Evolutionary conservation across 2,888 invertebrate genomes (phyloP), one percentile per base, ranked within the genome.

Genomic region (Junonia oenone): DNA sequence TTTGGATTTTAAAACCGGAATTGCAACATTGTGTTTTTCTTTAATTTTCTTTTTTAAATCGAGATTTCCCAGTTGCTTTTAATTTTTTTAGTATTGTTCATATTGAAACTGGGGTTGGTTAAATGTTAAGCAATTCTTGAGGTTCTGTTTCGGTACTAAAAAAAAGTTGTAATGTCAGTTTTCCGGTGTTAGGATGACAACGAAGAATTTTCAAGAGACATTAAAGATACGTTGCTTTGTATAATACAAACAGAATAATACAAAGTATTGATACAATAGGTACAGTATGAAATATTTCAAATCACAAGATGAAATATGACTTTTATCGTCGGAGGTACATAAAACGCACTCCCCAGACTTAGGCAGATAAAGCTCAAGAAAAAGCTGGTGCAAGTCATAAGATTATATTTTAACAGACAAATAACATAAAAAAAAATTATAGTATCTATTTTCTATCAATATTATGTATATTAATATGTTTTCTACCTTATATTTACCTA

Each of bases 341-440:
- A 53, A 53, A 53, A 53, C 38, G 33, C 53, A 53, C 52, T 53
- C 51, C 22, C 33, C 45, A 37, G 37, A 45, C 45, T 29, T 19
- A 17, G 35, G 38, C 38, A 15, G 15, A 29, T 29, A 38, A 53
- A 53, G 13, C 31, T 38, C 9, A 13, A 26, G 14, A 2, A 13
- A n/a, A n/a, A n/a, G 9, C 2, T 38, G 46, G 38, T 38, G 13
- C 38, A 53, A 53, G 52, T 29, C 45, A 46, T n/a, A n/a, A n/a
- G n/a, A n/a, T n/a, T n/a, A n/a, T n/a, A n/a, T n/a, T n/a, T n/a
- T n/a, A n/a, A n/a, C n/a, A n/a, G n/a, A n/a, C n/a, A n/a, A n/a
- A n/a, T n/a, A n/a, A n/a, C n/a, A n/a, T n/a, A n/a, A n/a, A n/a
- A n/a, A n/a, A n/a, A n/a, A n/a, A n/a, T n/a, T n/a, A n/a, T n/a